phyloP scores from a whole-genome alignment of 2,113 vertebrate genomes.

The Apaloderma vittatum region DNA sequence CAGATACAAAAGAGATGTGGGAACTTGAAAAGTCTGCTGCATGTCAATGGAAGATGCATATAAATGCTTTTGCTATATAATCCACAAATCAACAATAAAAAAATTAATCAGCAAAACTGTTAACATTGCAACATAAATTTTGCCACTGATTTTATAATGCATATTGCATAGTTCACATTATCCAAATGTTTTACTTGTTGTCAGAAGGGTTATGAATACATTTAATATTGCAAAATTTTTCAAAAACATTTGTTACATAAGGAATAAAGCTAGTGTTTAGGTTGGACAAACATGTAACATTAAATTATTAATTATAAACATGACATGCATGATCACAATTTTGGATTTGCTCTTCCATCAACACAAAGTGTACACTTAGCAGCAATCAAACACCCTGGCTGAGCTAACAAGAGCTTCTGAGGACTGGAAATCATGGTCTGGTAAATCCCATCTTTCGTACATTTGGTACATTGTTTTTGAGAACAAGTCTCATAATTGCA shows the following conservation, averaged over 20 bases:
- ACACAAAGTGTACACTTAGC: not conserved
- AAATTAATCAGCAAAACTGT: not conserved
- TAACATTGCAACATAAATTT: not conserved
- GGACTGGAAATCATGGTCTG: not conserved
- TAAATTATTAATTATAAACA: not conserved
- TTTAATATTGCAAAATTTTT: not conserved
- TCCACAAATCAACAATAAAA: not conserved
- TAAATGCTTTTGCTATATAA: not conserved
- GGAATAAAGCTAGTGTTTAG: not conserved
- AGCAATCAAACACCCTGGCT: not conserved
- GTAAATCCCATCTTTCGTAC: not conserved
- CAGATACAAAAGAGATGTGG: not conserved
- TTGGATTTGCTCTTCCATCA: not conserved
- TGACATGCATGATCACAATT: not conserved
- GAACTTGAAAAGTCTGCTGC: not conserved
- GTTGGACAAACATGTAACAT: not conserved
- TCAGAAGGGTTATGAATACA: not conserved
- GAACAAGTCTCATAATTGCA: not conserved
- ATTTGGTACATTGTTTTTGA: not conserved
- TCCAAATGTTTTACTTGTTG: not conserved
- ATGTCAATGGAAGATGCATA: not conserved
- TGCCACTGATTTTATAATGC: not conserved
- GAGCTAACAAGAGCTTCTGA: not conserved
- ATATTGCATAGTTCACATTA: not conserved
- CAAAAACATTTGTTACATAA: not conserved